Percentiles rank a stretch among this genome's conserved stretches.
Conservation (phyloP, 2,113 vertebrate species). For the Plotosus lineatus region DNA sequence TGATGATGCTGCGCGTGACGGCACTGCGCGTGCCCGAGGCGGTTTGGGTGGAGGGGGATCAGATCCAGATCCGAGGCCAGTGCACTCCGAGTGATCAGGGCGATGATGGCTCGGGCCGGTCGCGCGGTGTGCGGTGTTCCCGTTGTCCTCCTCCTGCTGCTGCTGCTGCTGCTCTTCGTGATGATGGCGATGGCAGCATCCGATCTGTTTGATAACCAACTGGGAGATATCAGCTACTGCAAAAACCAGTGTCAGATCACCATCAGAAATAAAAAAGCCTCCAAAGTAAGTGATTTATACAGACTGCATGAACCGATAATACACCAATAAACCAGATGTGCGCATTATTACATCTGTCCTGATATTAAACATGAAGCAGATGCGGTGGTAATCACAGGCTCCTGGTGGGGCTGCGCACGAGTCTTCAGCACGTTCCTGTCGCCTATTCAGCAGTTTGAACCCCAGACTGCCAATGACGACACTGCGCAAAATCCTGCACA, state of each 20-base stretch:
- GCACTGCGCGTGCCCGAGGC: constrained; percentile 55
- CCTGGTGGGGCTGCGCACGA: not conserved
- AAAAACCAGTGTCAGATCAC: constrained; percentile 81
- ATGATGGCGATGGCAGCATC: constrained; percentile 64
- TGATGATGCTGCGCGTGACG: constrained; percentile 63
- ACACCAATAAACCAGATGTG: too few relatives aligned
- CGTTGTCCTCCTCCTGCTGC: constrained; percentile 68
- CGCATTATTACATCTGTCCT: too few relatives aligned
- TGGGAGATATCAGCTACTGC: constrained; percentile 85
- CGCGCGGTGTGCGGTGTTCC: constrained; percentile 66
- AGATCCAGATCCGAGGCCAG: constrained; percentile 54
- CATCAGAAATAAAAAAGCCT: constrained; percentile 76
- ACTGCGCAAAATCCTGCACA: not conserved
- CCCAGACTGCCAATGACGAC: not conserved
- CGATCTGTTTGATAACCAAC: constrained; percentile 81
- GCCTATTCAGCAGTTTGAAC: not conserved
- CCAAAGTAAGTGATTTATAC: constrained; percentile 72
- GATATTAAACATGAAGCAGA: too few relatives aligned
- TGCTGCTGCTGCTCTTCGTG: constrained; percentile 70
- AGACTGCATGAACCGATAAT: not conserved
- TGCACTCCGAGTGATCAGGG: constrained; percentile 43
- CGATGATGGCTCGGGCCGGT: constrained; percentile 64
- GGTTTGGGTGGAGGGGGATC: constrained; percentile 60
- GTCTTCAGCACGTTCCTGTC: not conserved
- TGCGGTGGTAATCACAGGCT: not conserved